Percentiles rank a stretch among this genome's conserved stretches.
These are phyloP conservation scores for Drosophila picticornis DNA, from an alignment of 2,888 invertebrate genomes.

Conservation along the genomic window DNA sequence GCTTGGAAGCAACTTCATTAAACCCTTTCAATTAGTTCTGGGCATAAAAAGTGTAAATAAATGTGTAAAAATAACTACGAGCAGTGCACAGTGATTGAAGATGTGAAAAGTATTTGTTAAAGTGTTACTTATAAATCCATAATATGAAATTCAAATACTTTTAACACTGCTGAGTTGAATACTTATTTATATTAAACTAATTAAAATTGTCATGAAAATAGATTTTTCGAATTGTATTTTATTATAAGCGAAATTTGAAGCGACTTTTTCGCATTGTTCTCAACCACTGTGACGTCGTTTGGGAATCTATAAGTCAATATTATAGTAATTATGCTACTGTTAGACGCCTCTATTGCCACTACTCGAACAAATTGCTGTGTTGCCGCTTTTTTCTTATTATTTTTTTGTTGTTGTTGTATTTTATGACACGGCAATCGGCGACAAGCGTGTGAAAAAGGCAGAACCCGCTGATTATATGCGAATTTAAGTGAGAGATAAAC, in stretches of 20 bases:
- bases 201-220: no score
- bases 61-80: neutral
- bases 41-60: slow-evolving; percentile 2
- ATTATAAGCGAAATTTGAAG: no score
- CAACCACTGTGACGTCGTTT: slow-evolving; percentile 33
- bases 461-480: slow-evolving; percentile 28
- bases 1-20: neutral
- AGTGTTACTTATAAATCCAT: neutral
- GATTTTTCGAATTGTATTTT: neutral
- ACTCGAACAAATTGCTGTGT: slow-evolving; percentile 36
- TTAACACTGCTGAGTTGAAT: neutral
- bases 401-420: neutral
- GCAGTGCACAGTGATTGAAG: slow-evolving; percentile 24
- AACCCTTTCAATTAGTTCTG: neutral
- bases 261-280: neutral
- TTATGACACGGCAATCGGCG: slow-evolving; percentile 39
- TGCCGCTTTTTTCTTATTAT: no score
- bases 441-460: slow-evolving; percentile 57
- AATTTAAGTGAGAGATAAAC: slow-evolving; percentile 8
- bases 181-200: neutral
- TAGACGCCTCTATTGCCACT: slow-evolving; percentile 31
- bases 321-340: slow-evolving; percentile 67
- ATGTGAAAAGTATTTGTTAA: neutral
- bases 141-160: neutral
- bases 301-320: slow-evolving; percentile 31